Conservation (phyloP, 2,797 vertebrate species). For the Dermochelys coriacea region DNA sequence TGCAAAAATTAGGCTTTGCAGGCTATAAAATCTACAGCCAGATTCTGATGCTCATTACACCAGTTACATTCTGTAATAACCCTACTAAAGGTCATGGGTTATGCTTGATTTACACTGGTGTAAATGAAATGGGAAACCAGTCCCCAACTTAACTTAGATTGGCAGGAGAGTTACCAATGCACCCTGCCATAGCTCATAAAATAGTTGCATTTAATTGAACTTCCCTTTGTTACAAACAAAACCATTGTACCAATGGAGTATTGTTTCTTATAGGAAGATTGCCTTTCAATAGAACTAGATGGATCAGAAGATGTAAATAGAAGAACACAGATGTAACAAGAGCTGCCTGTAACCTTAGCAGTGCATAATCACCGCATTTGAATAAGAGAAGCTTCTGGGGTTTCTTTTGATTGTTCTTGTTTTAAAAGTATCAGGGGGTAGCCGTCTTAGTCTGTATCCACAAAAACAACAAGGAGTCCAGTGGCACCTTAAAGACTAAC, state of each 20-base stretch:
- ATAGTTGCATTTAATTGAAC: not conserved
- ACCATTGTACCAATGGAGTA: not conserved
- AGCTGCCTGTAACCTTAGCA: not conserved
- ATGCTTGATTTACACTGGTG: accelerated
- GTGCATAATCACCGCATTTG: not conserved
- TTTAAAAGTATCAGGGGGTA: too few species aligned
- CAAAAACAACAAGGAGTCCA: too few species aligned
- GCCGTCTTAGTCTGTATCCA: too few species aligned
- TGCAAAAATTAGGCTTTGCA: accelerated
- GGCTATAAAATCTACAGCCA: not conserved
- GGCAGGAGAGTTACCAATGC: not conserved
- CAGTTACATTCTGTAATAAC: accelerated
- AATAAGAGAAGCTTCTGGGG: not conserved
- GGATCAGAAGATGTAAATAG: not conserved
- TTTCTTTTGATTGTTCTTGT: not conserved
- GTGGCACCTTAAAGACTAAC: too few species aligned
- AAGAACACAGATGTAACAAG: not conserved
- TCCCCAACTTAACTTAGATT: accelerated
- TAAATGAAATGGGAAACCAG: accelerated
- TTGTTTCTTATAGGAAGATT: not conserved
- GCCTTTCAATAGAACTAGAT: not conserved
- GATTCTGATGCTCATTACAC: accelerated
- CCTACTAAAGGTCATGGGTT: accelerated
- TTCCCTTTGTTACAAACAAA: not conserved
- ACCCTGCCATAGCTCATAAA: not conserved